Base-by-base conservation (phyloP, 2,888 invertebrate species). In the Ametastegia equiseti region DNA sequence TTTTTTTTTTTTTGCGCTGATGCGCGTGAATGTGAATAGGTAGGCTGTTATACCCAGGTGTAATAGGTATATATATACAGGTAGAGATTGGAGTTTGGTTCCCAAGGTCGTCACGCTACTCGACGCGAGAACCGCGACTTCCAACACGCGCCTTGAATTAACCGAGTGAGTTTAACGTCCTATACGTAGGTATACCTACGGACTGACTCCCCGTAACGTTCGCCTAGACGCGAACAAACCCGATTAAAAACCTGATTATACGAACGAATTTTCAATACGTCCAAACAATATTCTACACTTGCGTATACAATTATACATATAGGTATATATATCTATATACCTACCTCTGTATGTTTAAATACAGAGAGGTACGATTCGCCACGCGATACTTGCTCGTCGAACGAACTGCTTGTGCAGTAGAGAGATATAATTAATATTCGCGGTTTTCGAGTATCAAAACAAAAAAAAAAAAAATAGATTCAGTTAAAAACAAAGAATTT, bases 31-130 rank as follows among this genome's bases (percentile, higher is more conserved):
- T 60, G 15, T 47, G 15, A 2, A 47, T 47, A 47, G 9, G 15
- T 47, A 15, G 47, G 47, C 15, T 15, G 60, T 60, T 6, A 67
- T 11, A 36, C 6, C 15, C 2, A 65, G 15, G 7, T 7, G 19
- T n/a, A 36, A 36, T 33, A 27, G 27, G 27, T 30, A 23, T 27
- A 30, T 63, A 27, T 36, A 65, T 33, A 39, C 13, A 67, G 65
- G 42, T 71, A 47, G 71, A 47, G 71, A 71, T 45, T 71, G 71
- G 47, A 71, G 15, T 71, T 71, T 71, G 71, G 13, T 71, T 71
- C 45, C n/a, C 71, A 71, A 71, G 71, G 71, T 47, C 71, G 71
- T 71, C 71, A 71, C 47, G 71, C 71, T 71, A 45, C n/a, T n/a
- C n/a, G n/a, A n/a, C n/a, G 71, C 45, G 6, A n/a, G n/a, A 60